A percentile compares a stretch with the other conserved stretches of the same genome.
phyloP scores from a whole-genome alignment of 2,797 vertebrate species.

The Lacerta agilis region DNA sequence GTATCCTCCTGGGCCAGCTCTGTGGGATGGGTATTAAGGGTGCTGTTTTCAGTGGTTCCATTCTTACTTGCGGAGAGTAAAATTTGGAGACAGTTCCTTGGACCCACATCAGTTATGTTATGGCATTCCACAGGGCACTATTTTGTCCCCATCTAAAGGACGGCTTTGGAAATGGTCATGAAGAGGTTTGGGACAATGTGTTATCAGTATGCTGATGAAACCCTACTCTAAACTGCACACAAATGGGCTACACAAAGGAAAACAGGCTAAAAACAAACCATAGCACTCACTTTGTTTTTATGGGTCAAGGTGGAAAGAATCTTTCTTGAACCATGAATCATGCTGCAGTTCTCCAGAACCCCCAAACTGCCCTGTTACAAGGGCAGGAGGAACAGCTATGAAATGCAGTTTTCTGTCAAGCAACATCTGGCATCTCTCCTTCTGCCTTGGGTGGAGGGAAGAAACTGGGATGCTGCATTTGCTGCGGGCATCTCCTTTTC shows the following conservation, averaged over 20 bases:
- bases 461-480: neutral
- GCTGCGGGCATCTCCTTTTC: neutral
- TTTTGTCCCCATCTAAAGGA: too few species aligned
- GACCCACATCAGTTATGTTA: too few species aligned
- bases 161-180: too few species aligned
- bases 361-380: neutral
- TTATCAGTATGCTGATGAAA: too few species aligned
- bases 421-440: neutral
- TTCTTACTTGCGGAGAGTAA: too few species aligned
- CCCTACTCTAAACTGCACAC: too few species aligned
- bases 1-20: too few species aligned
- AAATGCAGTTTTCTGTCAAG: neutral
- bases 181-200: too few species aligned
- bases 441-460: neutral
- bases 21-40: too few species aligned
- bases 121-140: too few species aligned
- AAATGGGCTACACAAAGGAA: neutral
- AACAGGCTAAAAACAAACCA: neutral
- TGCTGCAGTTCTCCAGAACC: neutral
- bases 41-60: too few species aligned
- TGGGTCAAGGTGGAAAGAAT: neutral
- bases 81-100: too few species aligned
- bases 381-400: neutral
- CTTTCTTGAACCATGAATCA: neutral
- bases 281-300: neutral